Conservation (phyloP, 2,797 vertebrate species). For the Hydrophis major region DNA sequence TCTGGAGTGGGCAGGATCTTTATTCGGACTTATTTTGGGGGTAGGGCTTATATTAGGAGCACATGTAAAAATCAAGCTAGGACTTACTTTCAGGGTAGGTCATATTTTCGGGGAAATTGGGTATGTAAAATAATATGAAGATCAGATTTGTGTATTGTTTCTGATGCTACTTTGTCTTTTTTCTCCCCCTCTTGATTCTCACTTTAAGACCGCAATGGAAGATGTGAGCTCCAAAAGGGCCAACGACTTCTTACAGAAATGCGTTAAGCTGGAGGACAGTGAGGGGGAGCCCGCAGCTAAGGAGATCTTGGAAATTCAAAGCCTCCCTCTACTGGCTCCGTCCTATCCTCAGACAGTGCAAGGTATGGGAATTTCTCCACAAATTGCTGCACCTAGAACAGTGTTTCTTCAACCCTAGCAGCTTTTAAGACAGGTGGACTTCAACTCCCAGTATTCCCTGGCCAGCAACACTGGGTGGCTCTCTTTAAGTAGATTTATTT, state of each 20-base stretch:
- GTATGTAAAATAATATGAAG: no score
- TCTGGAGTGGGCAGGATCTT: no score
- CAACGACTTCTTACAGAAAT: conserved; percentile 5
- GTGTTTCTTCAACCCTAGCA: neutral
- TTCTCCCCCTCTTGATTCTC: neutral
- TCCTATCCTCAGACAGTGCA: neutral
- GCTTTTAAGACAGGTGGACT: neutral
- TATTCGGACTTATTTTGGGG: no score
- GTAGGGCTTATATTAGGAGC: no score
- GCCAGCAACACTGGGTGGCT: neutral
- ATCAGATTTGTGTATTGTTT: neutral
- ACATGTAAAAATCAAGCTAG: no score
- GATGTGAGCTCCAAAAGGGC: conserved; percentile 6
- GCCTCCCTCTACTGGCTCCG: neutral
- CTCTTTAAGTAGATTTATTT: neutral
- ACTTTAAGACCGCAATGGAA: conserved; percentile 4
- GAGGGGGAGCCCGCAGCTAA: neutral
- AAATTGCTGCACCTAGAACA: neutral
- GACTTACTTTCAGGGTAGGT: no score
- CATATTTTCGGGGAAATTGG: no score
- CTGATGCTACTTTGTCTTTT: neutral
- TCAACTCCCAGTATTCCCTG: neutral
- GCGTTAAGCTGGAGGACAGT: conserved; percentile 15
- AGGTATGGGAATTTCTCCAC: neutral
- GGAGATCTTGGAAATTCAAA: conserved; percentile 19